These are phyloP conservation scores for Phengaris alcon DNA, from an alignment of 2,888 invertebrate genomes.

Conservation along the genomic window DNA sequence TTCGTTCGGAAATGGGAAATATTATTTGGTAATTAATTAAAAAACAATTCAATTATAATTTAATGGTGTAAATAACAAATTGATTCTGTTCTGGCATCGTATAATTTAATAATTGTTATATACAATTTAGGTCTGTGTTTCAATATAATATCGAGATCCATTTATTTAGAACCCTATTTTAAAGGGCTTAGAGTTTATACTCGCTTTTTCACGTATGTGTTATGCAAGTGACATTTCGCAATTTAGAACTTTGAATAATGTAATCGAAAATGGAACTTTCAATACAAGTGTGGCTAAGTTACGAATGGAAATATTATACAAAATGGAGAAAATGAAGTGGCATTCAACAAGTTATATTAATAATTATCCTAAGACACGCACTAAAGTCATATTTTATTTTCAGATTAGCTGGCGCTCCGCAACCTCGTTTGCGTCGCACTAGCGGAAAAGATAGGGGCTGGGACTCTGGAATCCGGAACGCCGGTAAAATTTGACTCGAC, in stretches of 20 bases:
- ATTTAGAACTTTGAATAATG: slow-evolving; percentile 8
- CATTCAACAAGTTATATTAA: neutral
- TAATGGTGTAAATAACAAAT: slow-evolving; percentile 1
- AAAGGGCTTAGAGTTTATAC: neutral
- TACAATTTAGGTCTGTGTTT: neutral
- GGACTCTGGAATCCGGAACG: too few relatives aligned
- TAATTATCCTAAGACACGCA: slow-evolving; percentile 1
- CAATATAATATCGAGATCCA: neutral
- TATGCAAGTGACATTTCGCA: neutral
- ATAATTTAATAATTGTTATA: slow-evolving; percentile 29
- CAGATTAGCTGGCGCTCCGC: too few relatives aligned
- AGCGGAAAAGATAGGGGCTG: too few relatives aligned
- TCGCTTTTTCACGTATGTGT: neutral
- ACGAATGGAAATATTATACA: slow-evolving; percentile 13
- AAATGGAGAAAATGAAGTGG: neutral
- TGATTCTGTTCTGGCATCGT: slow-evolving; percentile 27
- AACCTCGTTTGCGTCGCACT: too few relatives aligned
- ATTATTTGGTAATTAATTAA: neutral
- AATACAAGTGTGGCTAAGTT: slow-evolving; percentile 2
- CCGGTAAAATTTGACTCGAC: too few relatives aligned
- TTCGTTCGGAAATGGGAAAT: neutral
- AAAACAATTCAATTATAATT: slow-evolving; percentile 1
- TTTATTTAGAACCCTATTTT: neutral
- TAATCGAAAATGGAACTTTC: slow-evolving; percentile 5
- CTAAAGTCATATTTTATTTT: neutral